Evolutionary conservation across 2,113 vertebrate species (phyloP).

Genomic region (Periophthalmus modestus): DNA sequence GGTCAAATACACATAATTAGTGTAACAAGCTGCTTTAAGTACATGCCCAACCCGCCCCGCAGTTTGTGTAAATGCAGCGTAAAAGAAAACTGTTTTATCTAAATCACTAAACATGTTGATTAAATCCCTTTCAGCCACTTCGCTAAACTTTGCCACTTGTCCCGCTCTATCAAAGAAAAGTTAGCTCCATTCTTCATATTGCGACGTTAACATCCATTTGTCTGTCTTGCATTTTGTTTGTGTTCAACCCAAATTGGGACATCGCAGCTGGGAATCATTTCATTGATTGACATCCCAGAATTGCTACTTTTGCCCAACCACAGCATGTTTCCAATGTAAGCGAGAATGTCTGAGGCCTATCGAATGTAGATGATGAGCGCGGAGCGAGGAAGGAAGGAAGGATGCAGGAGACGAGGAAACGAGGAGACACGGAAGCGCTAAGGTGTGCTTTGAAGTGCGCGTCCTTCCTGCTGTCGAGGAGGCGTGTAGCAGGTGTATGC

Average conservation of each 20-base stretch:
- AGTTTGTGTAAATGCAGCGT: no score
- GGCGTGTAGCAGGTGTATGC: slow-evolving; percentile 45
- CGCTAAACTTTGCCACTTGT: no score
- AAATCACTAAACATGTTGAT: no score
- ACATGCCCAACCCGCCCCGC: no score
- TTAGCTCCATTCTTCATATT: no score
- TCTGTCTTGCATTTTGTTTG: not conserved
- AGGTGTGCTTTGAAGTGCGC: slow-evolving; percentile 57
- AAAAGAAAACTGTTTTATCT: no score
- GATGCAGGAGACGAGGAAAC: not conserved
- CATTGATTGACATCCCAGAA: slow-evolving; percentile 21
- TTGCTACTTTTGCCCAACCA: not conserved
- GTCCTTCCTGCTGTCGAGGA: slow-evolving; percentile 63
- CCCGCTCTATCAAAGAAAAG: no score
- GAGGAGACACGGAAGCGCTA: not conserved
- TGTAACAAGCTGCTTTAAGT: no score
- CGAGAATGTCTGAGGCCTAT: slow-evolving; percentile 33
- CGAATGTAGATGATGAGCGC: slow-evolving; percentile 27
- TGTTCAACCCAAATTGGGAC: slow-evolving; percentile 20
- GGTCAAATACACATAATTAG: no score
- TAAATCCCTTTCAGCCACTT: no score
- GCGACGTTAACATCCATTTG: not conserved
- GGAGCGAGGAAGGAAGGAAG: slow-evolving; percentile 15
- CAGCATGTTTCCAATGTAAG: slow-evolving; percentile 24
- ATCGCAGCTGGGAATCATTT: slow-evolving; percentile 16